A percentile compares a stretch with the other conserved stretches of the same genome.
Evolutionary conservation across 2,113 vertebrate genomes (phyloP).

Genomic region (Theropithecus gelada): DNA sequence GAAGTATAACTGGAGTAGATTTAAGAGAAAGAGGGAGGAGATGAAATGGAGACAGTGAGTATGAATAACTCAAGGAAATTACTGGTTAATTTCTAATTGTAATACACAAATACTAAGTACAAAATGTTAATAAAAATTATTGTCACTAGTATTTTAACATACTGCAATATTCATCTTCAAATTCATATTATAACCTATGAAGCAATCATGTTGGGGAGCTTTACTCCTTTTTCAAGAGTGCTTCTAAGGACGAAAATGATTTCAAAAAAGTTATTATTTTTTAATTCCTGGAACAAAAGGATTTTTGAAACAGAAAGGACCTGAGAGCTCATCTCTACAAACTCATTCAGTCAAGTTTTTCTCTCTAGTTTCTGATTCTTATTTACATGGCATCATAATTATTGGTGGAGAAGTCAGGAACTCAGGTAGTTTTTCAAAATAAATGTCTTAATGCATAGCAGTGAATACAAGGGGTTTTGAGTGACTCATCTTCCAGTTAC

Average conservation of each 20-base stretch:
- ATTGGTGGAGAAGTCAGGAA: neutral
- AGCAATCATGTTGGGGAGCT: neutral
- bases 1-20: neutral
- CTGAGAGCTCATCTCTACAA: neutral
- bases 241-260: neutral
- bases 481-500: neutral
- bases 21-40: neutral
- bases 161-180: neutral
- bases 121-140: neutral
- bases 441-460: neutral
- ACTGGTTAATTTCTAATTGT: neutral
- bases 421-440: neutral
- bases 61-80: constrained; percentile 3
- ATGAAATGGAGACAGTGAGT: neutral
- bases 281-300: neutral
- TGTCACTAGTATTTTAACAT: neutral
- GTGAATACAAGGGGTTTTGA: neutral
- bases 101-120: neutral
- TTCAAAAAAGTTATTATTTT: neutral
- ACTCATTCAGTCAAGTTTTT: neutral
- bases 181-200: neutral
- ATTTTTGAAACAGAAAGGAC: neutral
- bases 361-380: neutral
- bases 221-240: neutral
- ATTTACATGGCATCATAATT: neutral